Evolutionary conservation across 2,888 invertebrate genomes (phyloP), one percentile per base, ranked within the genome.

Genomic region (Epirrhoe alternata): DNA sequence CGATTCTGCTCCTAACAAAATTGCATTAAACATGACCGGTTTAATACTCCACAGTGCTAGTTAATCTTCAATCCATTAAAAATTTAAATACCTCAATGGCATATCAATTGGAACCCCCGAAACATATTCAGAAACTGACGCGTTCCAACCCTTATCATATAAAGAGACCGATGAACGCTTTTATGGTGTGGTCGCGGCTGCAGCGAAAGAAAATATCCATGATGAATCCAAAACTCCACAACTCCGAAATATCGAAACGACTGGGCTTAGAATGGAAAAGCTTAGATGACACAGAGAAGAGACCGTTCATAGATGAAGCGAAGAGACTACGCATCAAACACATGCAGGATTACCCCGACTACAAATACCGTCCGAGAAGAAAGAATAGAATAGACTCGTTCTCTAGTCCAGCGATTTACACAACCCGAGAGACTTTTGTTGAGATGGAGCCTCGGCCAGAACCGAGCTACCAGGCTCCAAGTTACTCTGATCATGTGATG

Each of bases 91-190:
- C 31, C 52, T 63, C 62, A 57, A 92, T 92, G 90, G 86, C 89
- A 70, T 92, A 87, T 72, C 85, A 84, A 72, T 70, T 89, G 64
- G 87, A 89, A 14, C 68, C 78, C 16, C 61, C 79, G n/a, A 88
- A 89, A 74, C 81, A 83, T 33, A 72, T 78, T 16, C 79, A 82
- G 24, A 90, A 90, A 71, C 62, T 88, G 54, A 78, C 90, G 50
- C 95, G 96, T 14, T 78, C 88, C 0, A 92, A 90, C 55, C 90
- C 92, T 0, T 92, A 89, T 65, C 98, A 98, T 87, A 98, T 99
- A 78, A 99, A 99, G 86, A 94, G 99, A 74, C 99, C 99, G 12
- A 99, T 99, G 99, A 99, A 99, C 89, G 99, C 99, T 0, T 99
- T 99, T 92, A 99, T 99, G 99, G 99, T 99, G 12, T 99, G 99